These are phyloP conservation scores for Choreutis nemorana DNA, from an alignment of 2,888 invertebrate genomes.

Conservation along the genomic window DNA sequence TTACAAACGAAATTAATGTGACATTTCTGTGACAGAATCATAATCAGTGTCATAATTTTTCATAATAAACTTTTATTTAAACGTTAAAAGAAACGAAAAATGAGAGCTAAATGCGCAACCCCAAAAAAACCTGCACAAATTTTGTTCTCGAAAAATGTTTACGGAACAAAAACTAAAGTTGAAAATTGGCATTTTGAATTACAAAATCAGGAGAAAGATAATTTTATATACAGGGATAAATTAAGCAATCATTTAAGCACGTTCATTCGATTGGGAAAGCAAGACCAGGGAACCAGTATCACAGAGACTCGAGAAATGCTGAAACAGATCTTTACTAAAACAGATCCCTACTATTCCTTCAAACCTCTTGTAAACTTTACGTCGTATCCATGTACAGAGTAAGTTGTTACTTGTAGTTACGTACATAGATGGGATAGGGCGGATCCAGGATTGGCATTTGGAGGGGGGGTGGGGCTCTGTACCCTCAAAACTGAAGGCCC, in stretches of 20 bases:
- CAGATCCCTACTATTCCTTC: conserved; percentile 44
- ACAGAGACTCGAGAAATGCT: conserved; percentile 58
- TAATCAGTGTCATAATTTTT: too few species aligned
- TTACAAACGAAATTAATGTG: too few species aligned
- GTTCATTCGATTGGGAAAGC: conserved; percentile 45
- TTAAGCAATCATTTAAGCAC: conserved; percentile 56
- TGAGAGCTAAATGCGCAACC: conserved; percentile 36
- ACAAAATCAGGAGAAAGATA: conserved; percentile 53
- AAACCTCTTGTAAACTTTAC: conserved; percentile 55
- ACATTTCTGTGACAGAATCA: too few species aligned
- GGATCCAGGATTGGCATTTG: too few species aligned
- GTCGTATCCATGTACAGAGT: conserved; percentile 57
- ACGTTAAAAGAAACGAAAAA: conserved; percentile 17
- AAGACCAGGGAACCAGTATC: conserved; percentile 36
- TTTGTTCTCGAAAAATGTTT: conserved; percentile 49
- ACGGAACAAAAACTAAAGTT: conserved; percentile 41
- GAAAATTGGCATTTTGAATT: conserved; percentile 49
- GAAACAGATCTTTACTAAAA: conserved; percentile 44
- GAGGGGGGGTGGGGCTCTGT: too few species aligned
- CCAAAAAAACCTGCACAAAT: conserved; percentile 53
- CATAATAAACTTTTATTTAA: too few species aligned
- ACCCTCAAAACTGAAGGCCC: too few species aligned
- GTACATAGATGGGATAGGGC: too few species aligned
- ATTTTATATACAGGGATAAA: conserved; percentile 50
- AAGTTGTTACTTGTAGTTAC: too few species aligned